A percentile compares a stretch with the other conserved stretches of the same genome.
phyloP scores from a whole-genome alignment of 2,113 vertebrate species.

The Paramisgurnus dabryanus region DNA sequence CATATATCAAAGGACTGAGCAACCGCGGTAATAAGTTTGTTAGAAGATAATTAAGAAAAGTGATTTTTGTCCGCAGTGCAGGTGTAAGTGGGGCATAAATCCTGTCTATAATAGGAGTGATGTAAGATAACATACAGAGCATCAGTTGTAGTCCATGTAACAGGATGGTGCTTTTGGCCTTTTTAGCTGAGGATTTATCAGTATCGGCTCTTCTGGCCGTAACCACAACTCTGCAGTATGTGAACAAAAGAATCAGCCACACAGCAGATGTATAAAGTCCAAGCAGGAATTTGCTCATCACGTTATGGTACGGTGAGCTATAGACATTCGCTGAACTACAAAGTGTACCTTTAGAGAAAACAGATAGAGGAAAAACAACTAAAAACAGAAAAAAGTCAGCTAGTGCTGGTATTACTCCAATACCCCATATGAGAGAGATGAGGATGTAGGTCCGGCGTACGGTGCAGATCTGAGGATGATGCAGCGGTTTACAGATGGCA shows the following conservation, averaged over 20 bases:
- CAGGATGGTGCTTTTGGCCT: constrained; percentile 64
- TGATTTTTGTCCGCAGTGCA: background rate
- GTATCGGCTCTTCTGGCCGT: constrained; percentile 37
- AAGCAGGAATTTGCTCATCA: background rate
- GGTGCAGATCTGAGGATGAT: constrained; percentile 67
- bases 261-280: constrained; percentile 56
- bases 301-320: constrained; percentile 44
- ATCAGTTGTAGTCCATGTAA: constrained; percentile 65
- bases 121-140: constrained; percentile 58
- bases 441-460: constrained; percentile 56
- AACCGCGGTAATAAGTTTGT: constrained; percentile 58
- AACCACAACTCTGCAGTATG: constrained; percentile 62
- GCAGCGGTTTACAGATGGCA: constrained; percentile 70
- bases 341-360: background rate
- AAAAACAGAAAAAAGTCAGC: constrained; percentile 63
- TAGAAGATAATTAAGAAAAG: constrained; percentile 51
- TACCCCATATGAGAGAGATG: constrained; percentile 63
- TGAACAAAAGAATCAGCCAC: constrained; percentile 59
- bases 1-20: constrained; percentile 67
- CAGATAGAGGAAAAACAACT: constrained; percentile 51
- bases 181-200: constrained; percentile 55
- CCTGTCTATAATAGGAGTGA: constrained; percentile 40
- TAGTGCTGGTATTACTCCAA: constrained; percentile 54
- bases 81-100: constrained; percentile 17
- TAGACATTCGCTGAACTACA: constrained; percentile 43